phyloP scores from a whole-genome alignment of 2,113 vertebrate species.

The Grus americana region DNA sequence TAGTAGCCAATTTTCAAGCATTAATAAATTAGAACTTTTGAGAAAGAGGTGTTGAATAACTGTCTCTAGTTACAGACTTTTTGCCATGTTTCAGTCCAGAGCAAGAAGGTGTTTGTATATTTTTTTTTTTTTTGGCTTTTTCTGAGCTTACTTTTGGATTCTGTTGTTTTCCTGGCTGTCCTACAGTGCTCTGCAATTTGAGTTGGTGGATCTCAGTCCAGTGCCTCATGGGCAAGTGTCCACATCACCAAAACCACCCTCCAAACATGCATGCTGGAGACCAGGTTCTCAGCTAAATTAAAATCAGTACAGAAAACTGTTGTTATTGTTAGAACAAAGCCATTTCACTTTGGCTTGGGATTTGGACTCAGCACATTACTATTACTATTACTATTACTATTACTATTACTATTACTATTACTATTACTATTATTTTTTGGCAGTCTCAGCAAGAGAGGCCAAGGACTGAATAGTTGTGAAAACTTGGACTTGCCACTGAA shows the following conservation, averaged over 20 bases:
- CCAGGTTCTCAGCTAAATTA: background rate
- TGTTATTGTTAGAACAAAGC: background rate
- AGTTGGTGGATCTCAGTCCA: slow-evolving; percentile 48
- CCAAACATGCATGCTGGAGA: background rate
- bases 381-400: background rate
- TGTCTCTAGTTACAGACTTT: background rate
- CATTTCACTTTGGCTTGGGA: background rate
- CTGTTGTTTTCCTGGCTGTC: background rate
- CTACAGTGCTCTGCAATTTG: background rate
- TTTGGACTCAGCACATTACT: background rate
- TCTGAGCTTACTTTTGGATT: background rate
- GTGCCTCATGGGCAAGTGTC: slow-evolving; percentile 30
- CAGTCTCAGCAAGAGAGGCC: background rate
- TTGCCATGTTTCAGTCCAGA: background rate
- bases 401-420: background rate
- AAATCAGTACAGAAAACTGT: background rate
- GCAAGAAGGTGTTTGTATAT: background rate
- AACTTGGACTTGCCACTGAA: background rate
- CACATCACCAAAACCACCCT: slow-evolving; percentile 8
- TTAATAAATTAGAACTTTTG: background rate
- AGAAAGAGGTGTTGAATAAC: background rate
- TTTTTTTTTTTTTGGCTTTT: background rate
- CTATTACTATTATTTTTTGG: background rate
- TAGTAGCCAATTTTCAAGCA: background rate
- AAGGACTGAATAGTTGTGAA: background rate